Conservation (phyloP, 1,140 invertebrate genomes). For the Metaphire vulgaris region DNA sequence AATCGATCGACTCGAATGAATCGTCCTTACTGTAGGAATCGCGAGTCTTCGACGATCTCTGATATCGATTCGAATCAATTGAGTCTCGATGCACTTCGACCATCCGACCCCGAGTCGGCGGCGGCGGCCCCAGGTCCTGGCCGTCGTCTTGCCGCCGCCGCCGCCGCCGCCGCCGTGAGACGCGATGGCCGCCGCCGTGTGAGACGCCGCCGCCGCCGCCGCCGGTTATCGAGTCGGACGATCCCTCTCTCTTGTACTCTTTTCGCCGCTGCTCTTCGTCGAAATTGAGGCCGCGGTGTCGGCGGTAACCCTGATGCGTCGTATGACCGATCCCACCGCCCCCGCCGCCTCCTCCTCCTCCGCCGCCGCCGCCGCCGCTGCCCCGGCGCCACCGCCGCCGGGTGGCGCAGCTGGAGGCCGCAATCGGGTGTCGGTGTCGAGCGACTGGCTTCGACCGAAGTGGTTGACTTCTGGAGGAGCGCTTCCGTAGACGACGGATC, state of each 20-base stretch:
- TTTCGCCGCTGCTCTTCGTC: neutral
- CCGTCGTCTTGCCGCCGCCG: too few relatives aligned
- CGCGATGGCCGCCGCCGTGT: too few relatives aligned
- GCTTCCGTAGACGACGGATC: neutral
- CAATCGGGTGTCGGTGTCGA: neutral
- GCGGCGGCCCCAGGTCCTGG: too few relatives aligned
- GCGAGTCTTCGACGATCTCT: neutral
- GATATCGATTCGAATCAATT: neutral
- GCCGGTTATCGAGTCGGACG: neutral
- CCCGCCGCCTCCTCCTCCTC: too few relatives aligned
- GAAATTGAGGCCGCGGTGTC: neutral
- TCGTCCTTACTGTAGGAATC: neutral
- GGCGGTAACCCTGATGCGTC: neutral
- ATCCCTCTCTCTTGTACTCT: neutral
- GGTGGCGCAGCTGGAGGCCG: neutral
- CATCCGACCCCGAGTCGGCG: neutral
- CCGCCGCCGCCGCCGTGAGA: neutral
- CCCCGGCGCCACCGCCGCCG: too few relatives aligned
- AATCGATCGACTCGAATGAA: neutral
- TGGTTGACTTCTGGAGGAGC: neutral
- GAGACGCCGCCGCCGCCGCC: too few relatives aligned
- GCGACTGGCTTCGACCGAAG: neutral
- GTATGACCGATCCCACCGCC: too few relatives aligned
- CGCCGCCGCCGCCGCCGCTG: too few relatives aligned
- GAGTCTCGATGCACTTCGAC: neutral